These are phyloP conservation scores for Stylophora pistillata DNA, from an alignment of 64 coral and sea anemone species.

Conservation along the genomic window DNA sequence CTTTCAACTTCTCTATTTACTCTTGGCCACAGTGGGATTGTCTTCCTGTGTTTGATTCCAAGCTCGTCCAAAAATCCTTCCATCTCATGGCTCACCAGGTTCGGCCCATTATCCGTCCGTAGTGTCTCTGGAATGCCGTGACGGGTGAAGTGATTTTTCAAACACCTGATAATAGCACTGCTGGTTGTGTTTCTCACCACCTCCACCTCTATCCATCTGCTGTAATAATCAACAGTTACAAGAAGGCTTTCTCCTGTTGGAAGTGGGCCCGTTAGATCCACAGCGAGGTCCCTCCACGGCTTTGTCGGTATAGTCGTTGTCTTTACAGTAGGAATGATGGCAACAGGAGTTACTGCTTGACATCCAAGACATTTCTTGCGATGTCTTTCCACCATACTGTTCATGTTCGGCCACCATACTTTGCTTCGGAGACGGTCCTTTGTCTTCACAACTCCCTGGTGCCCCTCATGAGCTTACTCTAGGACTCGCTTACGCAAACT, in stretches of 20 bases:
- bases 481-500: slow-evolving; percentile 9
- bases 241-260: too few species aligned
- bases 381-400: slow-evolving; percentile 2
- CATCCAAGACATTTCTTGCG: slow-evolving; percentile 24
- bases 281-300: slow-evolving; percentile 27
- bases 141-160: slow-evolving; percentile 11
- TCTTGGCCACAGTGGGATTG: too few species aligned
- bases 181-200: slow-evolving; percentile 3
- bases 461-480: slow-evolving; percentile 25
- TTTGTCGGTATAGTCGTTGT: slow-evolving; percentile 20
- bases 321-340: slow-evolving; percentile 5
- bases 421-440: slow-evolving; percentile 39
- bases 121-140: slow-evolving; percentile 20
- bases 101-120: slow-evolving; percentile 44
- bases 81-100: slow-evolving; percentile 23
- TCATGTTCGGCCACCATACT: slow-evolving; percentile 46
- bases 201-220: slow-evolving; percentile 42
- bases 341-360: background rate
- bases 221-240: slow-evolving; percentile 18
- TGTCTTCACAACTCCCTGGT: slow-evolving; percentile 24
- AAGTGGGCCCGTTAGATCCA: slow-evolving; percentile 10
- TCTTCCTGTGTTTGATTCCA: too few species aligned
- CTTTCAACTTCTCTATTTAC: slow-evolving; percentile 44
- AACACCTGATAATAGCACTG: background rate
- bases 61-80: too few species aligned